Base-by-base conservation (phyloP, 2,113 vertebrate genomes). In the Plestiodon gilberti region DNA sequence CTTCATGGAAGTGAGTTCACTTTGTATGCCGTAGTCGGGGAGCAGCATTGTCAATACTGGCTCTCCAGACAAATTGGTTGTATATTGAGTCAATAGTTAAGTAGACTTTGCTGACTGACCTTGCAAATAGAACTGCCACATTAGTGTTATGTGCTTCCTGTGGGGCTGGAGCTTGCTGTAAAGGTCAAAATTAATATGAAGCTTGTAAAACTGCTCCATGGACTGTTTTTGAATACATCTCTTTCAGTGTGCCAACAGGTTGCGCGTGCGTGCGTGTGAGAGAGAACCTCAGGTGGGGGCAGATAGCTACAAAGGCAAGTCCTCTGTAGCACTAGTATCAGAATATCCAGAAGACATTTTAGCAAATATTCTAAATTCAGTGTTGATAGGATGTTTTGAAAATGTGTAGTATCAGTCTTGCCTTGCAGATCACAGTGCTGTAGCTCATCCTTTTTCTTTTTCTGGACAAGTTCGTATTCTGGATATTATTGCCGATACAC, bases 101-200 rank as follows among this genome's bases (percentile, higher is more conserved):
- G 48, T 74, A 71, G 25, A 86, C 70, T 80, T 85, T 30, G 43
- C 71, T 87, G 82, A 59, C 86, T 82, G 62, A 35, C 38, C 77
- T n/a, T 84, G 64, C 78, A 81, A 13, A 33, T 30, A 67, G 64
- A 0, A 0, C 35, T 86, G 90, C 84, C 0, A 0, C 90, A 87
- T 79, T 62, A 76, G 81, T 77, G 33, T 30, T 61, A 11, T 0
- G 3, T 6, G 1, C 48, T 59, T 28, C 89, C 75, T 81, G 22
- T 30, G 69, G 48, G 1, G 1, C n/a, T 57, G 67, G 10, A 86
- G 67, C 23, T 3, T 59, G 14, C 40, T 83, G 25, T 67, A 2
- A 40, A 82, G 76, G 33, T 38, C n/a, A 59, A 25, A 59, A 10
- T 59, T 35, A 57, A 33, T 22, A 78, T 30, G 17, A 30, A 33